phyloP scores from a whole-genome alignment of 2,113 vertebrate genomes.

The Hemibagrus wyckioides region DNA sequence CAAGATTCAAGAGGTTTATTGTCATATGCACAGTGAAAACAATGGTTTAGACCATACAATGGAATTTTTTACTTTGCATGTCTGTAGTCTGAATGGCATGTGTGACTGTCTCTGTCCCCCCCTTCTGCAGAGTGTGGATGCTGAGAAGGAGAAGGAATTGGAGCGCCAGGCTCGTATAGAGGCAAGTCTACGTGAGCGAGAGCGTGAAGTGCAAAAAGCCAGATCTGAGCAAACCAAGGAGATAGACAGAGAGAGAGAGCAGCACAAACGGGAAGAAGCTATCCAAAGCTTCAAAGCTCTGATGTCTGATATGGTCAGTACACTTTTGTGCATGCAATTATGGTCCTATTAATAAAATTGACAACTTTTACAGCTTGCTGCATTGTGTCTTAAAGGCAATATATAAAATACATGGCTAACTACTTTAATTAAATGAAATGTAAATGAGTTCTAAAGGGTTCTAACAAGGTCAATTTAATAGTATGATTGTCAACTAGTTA shows the following conservation, averaged over 20 bases:
- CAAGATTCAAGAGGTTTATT: no score
- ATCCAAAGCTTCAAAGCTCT: slow-evolving; percentile 97
- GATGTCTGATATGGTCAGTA: slow-evolving; percentile 93
- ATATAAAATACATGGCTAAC: no score
- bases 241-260: slow-evolving; percentile 93
- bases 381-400: no score
- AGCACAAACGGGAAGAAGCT: slow-evolving; percentile 97
- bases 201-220: slow-evolving; percentile 96
- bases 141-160: slow-evolving; percentile 93
- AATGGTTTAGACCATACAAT: no score
- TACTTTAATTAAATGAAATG: no score
- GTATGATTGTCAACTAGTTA: not conserved
- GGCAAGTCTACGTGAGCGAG: slow-evolving; percentile 91
- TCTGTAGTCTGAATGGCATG: not conserved
- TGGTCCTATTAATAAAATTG: not conserved
- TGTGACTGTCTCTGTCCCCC: not conserved
- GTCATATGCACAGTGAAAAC: no score
- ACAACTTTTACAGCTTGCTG: not conserved
- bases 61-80: not conserved
- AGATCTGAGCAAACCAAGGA: slow-evolving; percentile 98
- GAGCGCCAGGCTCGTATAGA: slow-evolving; percentile 96
- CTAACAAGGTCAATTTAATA: no score
- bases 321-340: not conserved
- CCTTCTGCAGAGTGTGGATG: slow-evolving; percentile 82
- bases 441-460: no score